Evolutionary conservation across 2,888 invertebrate species (phyloP).

Genomic region (Chydorus sphaericus): DNA sequence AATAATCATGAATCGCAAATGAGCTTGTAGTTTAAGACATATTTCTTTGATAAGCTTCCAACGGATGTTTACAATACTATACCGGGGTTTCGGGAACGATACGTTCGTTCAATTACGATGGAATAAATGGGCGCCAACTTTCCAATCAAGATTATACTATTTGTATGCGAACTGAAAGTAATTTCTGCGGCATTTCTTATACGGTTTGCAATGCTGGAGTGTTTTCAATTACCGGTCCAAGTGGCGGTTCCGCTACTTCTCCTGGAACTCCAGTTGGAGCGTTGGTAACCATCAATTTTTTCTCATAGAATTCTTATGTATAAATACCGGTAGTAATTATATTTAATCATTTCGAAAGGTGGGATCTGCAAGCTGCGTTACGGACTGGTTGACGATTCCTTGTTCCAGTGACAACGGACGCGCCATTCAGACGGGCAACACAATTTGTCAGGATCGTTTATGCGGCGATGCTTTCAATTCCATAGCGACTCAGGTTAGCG

Average conservation of each 20-base stretch:
- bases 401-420: slow-evolving; percentile 55
- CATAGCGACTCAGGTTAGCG: slow-evolving; percentile 50
- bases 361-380: slow-evolving; percentile 50
- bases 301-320: no score
- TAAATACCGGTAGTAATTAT: slow-evolving; percentile 45
- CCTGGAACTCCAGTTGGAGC: slow-evolving; percentile 11
- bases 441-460: slow-evolving; percentile 57
- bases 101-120: slow-evolving; percentile 70
- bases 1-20: not conserved
- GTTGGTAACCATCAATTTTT: no score
- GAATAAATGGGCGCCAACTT: slow-evolving; percentile 54
- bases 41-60: slow-evolving; percentile 40
- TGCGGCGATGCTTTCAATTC: slow-evolving; percentile 67
- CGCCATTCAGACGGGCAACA: slow-evolving; percentile 33
- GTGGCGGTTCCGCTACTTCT: slow-evolving; percentile 11
- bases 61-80: slow-evolving; percentile 63
- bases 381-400: slow-evolving; percentile 66
- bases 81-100: slow-evolving; percentile 66
- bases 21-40: not conserved
- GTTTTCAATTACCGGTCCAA: slow-evolving; percentile 13
- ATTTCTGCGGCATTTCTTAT: slow-evolving; percentile 76
- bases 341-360: slow-evolving; percentile 35
- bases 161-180: slow-evolving; percentile 66
- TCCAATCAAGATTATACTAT: slow-evolving; percentile 81
- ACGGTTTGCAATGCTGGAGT: slow-evolving; percentile 50